Conservation (phyloP, 1,140 invertebrate genomes). For the Oryzaephilus surinamensis region DNA sequence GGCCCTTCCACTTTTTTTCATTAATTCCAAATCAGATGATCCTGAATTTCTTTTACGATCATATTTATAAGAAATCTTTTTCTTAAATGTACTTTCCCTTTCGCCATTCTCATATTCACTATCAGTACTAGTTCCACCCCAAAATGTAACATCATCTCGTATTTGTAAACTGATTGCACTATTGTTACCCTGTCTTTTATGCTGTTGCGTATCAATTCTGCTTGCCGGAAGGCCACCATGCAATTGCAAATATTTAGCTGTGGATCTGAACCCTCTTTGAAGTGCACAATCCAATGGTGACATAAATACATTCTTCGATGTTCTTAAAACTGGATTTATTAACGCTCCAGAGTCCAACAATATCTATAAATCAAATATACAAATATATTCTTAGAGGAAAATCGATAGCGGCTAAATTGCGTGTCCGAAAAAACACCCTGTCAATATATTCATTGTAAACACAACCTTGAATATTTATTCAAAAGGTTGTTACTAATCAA, state of each 20-base stretch:
- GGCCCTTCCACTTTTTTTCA: slow-evolving; percentile 3
- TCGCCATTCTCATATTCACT: slow-evolving; percentile 24
- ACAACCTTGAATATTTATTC: slow-evolving; percentile 7
- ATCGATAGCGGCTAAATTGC: slow-evolving; percentile 2
- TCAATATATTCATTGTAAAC: too few species aligned
- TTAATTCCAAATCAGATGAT: slow-evolving; percentile 8
- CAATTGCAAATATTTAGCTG: slow-evolving; percentile 86
- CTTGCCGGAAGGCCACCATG: slow-evolving; percentile 74
- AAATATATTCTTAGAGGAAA: not conserved
- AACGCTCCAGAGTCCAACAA: slow-evolving; percentile 70
- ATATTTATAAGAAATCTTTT: slow-evolving; percentile 20
- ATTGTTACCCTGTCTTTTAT: not conserved
- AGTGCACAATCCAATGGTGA: slow-evolving; percentile 87
- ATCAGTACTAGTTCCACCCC: slow-evolving; percentile 25
- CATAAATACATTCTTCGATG: slow-evolving; percentile 68
- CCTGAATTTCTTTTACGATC: slow-evolving; percentile 18
- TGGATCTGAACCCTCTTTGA: slow-evolving; percentile 71
- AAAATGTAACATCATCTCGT: slow-evolving; percentile 27
- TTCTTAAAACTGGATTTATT: slow-evolving; percentile 73
- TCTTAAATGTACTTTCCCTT: slow-evolving; percentile 12
- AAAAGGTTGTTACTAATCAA: not conserved
- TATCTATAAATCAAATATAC: slow-evolving; percentile 37
- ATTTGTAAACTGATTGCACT: slow-evolving; percentile 25
- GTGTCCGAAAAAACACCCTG: too few species aligned
- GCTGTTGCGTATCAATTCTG: slow-evolving; percentile 40